Conservation (phyloP, 2,888 invertebrate genomes). For the Xanthorhoe designata region DNA sequence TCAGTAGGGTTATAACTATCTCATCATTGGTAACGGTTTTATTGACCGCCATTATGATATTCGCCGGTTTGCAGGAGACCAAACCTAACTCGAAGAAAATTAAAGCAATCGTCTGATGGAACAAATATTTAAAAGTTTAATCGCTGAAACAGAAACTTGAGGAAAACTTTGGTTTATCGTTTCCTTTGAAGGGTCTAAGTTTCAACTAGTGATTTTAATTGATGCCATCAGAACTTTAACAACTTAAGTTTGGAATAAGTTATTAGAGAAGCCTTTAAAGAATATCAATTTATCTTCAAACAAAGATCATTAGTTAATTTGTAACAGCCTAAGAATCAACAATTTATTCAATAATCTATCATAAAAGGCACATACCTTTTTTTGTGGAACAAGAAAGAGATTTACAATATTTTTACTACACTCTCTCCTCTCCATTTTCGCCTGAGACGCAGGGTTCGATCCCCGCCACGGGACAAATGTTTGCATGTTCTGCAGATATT, state of each 20-base stretch:
- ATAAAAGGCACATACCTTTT: too few species aligned
- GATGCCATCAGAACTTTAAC: constrained; percentile 23
- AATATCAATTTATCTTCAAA: neutral
- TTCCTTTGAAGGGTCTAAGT: constrained; percentile 27
- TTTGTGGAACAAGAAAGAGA: too few species aligned
- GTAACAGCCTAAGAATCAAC: neutral
- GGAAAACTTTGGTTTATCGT: constrained; percentile 26
- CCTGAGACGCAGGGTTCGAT: too few species aligned
- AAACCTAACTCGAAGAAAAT: constrained; percentile 13
- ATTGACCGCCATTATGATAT: neutral
- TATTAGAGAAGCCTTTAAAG: neutral
- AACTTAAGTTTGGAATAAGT: constrained; percentile 6
- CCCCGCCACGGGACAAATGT: too few species aligned
- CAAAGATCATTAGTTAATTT: neutral
- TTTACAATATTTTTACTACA: too few species aligned
- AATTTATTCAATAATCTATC: neutral
- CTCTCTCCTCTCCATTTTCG: too few species aligned
- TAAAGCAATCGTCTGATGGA: constrained; percentile 24
- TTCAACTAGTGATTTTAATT: constrained; percentile 25
- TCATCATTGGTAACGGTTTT: neutral
- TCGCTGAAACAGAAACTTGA: constrained; percentile 27
- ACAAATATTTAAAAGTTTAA: constrained; percentile 26
- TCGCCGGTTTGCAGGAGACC: neutral
- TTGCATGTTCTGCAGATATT: too few species aligned
- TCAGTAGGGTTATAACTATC: too few species aligned